Base-by-base conservation (phyloP, 1,140 invertebrate species). In the Aporrectodea caliginosa region DNA sequence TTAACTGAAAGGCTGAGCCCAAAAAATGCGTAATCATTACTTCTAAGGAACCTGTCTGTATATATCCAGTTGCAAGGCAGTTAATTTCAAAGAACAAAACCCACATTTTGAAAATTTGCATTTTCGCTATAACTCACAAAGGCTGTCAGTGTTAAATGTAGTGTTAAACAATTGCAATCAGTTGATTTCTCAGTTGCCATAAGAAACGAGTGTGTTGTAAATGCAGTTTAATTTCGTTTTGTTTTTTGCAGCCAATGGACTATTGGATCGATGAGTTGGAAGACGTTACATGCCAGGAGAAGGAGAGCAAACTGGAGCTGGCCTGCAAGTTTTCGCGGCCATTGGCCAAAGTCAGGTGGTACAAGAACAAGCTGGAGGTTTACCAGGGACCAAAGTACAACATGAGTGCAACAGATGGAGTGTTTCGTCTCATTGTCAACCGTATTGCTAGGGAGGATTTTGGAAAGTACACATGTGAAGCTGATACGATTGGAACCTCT, bases 391-490 rank as follows among this genome's bases (percentile, higher is more conserved):
- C 96, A 82, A 98, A 97, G 90, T 97, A 98, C 88, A 98, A 98
- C 78, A 85, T 89, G 81, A 81, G 94, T 83, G 93, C 93, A 83
- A 95, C 98, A 86, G 93, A 93, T 84, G 93, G 96, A 83, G 92
- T 92, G 0, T 98, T 99, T 88, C 93, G 93, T 82, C 89, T 99
- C 69, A 93, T 95, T 80, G 97, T 99, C 82, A 91, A 91, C 84
- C 92, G 92, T 84, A 96, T 98, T 0, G 96, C 94, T 89, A 93
- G 96, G 16, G 97, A 99, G 85, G 98, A 99, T 87, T 95, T 93
- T 82, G 98, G 97, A 81, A 98, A 97, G 90, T 98, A 98, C 85
- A 96, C 94, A 0, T 93, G 97, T 84, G 95, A 98, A 90, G 97
- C 98, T 84, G 93, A 93, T 82, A 96, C 97, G 70, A 91, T 95